These are phyloP conservation scores for Hypomecis atomaria DNA, from an alignment of 2,888 invertebrate genomes.

Conservation along the genomic window DNA sequence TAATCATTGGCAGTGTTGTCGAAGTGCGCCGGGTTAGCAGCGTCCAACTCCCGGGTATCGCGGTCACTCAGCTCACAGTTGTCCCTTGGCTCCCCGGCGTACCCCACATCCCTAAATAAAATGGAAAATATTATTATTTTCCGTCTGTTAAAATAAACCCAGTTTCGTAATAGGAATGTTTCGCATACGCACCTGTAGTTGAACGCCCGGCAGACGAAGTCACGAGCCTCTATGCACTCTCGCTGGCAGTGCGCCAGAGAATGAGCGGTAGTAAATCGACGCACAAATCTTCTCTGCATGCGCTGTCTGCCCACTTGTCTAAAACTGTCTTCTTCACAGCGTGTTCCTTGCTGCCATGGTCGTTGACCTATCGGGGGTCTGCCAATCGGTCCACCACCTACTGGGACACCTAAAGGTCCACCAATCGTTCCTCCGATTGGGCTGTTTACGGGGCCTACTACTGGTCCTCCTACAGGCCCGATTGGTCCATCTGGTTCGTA, in stretches of 20 bases:
- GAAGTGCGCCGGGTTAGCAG: conserved; percentile 93
- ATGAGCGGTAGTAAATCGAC: conserved; percentile 89
- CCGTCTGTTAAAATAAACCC: conserved; percentile 26
- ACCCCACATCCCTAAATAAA: conserved; percentile 83
- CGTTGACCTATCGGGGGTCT: conserved; percentile 67
- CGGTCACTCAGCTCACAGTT: conserved; percentile 96
- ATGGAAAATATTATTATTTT: conserved; percentile 26
- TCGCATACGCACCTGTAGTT: conserved; percentile 88
- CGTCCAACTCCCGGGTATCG: conserved; percentile 92
- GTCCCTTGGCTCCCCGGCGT: conserved; percentile 87
- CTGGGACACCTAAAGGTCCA: conserved; percentile 51
- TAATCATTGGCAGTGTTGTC: conserved; percentile 92
- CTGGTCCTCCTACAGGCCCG: conserved; percentile 61
- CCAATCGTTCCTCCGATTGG: conserved; percentile 54
- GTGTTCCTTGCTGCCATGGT: conserved; percentile 81
- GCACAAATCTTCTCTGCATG: conserved; percentile 91
- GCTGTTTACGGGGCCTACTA: conserved; percentile 56
- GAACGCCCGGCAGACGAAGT: conserved; percentile 94
- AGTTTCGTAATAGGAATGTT: conserved; percentile 34
- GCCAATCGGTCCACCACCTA: conserved; percentile 64
- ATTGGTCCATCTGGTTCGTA: conserved; percentile 73
- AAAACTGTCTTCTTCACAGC: conserved; percentile 94
- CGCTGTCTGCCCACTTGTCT: conserved; percentile 93
- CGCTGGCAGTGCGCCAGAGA: conserved; percentile 92
- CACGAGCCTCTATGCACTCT: conserved; percentile 92